Base-by-base conservation (phyloP, 2,797 vertebrate genomes). In the Peromyscus eremicus region DNA sequence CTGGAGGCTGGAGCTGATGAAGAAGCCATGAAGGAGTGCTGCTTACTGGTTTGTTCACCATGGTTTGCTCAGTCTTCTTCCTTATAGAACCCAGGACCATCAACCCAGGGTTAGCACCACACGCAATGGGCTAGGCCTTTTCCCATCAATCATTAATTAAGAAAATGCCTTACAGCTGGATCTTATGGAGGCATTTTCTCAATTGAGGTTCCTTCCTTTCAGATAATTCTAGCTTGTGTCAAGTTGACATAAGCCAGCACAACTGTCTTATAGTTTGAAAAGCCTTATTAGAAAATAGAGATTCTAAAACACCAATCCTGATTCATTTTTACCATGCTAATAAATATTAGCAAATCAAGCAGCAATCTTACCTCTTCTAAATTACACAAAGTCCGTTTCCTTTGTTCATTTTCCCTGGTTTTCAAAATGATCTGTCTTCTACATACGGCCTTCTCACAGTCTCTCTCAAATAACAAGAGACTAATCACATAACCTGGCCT, bases 391-490 rank as follows among this genome's bases (percentile, higher is more conserved):
- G n/a, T n/a, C 75, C 29, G 14, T 73, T 25, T 49, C 40, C 57
- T 57, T 57, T 71, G 62, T 52, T 37, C 11, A 55, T 71, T 77
- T 90, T 27, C 29, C 29, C 25, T n/a, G 46, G 11, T 77, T 92
- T 81, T 66, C 76, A 84, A 97, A 96, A 93, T 85, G 32, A 89
- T 62, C 46, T 95, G 29, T 82, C 73, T 89, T 92, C 8, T 71
- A 49, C 49, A 66, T 29, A 93, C 89, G 43, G 34, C 87, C 34
- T 93, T 73, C n/a, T 92, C 60, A 92, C 73, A 93, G 34, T 96
- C 73, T 57, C 40, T 92, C 46, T 86, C 95, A 73, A 96, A 86
- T 96, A 96, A 93, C 27, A 90, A 43, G 34, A 71, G 34, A 71
- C 37, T 34, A 9, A 90, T 89, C 60, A 93, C 23, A 93, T 97